Evolutionary conservation across 2,797 vertebrate species (phyloP).

Genomic region (Apogon talboti): DNA sequence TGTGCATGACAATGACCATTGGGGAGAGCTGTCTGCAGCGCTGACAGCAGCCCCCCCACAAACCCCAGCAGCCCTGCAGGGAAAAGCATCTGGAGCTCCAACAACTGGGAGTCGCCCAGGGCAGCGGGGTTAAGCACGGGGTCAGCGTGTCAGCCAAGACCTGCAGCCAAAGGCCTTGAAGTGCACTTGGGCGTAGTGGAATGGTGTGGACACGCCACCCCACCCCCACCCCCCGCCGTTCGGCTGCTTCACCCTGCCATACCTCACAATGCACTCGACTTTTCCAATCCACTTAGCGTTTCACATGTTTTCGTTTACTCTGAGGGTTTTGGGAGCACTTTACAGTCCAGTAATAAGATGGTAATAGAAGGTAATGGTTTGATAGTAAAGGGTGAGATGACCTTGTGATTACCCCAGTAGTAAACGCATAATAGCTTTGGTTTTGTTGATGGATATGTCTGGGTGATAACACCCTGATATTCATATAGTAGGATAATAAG

Average conservation of each 20-base stretch:
- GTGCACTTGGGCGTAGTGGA: slow-evolving; percentile 46
- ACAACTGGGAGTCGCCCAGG: slow-evolving; percentile 40
- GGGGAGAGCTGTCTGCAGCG: slow-evolving; percentile 43
- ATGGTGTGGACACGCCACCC: slow-evolving; percentile 24
- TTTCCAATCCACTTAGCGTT: background rate
- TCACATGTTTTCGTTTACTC: slow-evolving; percentile 9
- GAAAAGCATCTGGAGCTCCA: slow-evolving; percentile 50
- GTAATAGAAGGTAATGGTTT: no score
- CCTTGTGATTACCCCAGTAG: no score
- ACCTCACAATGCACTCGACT: slow-evolving; percentile 1
- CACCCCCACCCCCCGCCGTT: background rate
- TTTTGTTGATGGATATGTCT: no score
- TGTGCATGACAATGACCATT: slow-evolving; percentile 41
- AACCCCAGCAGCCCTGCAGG: slow-evolving; percentile 1
- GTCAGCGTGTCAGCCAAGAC: slow-evolving; percentile 63
- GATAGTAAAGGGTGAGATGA: no score
- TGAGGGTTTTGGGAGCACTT: no score
- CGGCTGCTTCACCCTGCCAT: slow-evolving; percentile 14
- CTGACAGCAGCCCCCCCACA: slow-evolving; percentile 36
- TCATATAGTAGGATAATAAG: no score
- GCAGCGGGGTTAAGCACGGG: slow-evolving; percentile 54
- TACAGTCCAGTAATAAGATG: no score
- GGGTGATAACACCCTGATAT: no score
- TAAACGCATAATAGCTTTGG: no score
- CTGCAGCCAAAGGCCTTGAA: slow-evolving; percentile 51